A percentile compares a stretch with the other conserved stretches of the same genome.
phyloP scores from a whole-genome alignment of 2,797 vertebrate genomes.

The Xiphophorus birchmanni region DNA sequence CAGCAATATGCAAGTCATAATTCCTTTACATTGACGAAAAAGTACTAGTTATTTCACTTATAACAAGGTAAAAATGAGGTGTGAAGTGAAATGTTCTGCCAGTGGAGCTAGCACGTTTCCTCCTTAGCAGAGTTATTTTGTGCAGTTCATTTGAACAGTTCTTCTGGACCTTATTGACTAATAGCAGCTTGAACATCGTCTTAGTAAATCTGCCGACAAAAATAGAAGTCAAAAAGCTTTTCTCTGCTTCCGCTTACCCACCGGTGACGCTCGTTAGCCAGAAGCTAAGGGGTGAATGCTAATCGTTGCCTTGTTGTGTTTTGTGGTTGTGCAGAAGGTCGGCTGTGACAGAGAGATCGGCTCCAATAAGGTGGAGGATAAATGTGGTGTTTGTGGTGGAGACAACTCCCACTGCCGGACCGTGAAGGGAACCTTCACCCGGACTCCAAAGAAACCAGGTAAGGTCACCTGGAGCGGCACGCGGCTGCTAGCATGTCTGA shows the following conservation, averaged over 20 bases:
- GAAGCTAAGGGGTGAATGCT: background rate
- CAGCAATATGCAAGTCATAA: too few species aligned
- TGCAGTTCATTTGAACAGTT: background rate
- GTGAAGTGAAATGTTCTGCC: too few species aligned
- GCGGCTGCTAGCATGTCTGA: background rate
- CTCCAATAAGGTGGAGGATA: slow-evolving; percentile 93
- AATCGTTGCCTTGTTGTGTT: background rate
- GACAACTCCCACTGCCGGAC: slow-evolving; percentile 97
- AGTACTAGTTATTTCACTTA: too few species aligned
- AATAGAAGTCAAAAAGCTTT: background rate
- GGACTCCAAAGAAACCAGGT: slow-evolving; percentile 94
- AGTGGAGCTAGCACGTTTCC: too few species aligned
- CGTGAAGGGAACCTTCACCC: slow-evolving; percentile 92
- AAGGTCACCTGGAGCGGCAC: slow-evolving; percentile 57
- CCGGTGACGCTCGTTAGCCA: background rate
- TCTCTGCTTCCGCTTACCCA: background rate
- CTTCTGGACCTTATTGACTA: background rate
- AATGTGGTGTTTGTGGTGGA: slow-evolving; percentile 95
- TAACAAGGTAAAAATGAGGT: too few species aligned
- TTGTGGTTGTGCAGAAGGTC: slow-evolving; percentile 85
- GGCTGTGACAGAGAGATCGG: slow-evolving; percentile 97
- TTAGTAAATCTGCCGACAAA: background rate
- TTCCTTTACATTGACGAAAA: too few species aligned
- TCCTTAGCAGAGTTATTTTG: too few species aligned
- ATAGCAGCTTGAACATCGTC: background rate